Evolutionary conservation across 2,113 vertebrate genomes (phyloP).

Genomic region (Anhinga anhinga): DNA sequence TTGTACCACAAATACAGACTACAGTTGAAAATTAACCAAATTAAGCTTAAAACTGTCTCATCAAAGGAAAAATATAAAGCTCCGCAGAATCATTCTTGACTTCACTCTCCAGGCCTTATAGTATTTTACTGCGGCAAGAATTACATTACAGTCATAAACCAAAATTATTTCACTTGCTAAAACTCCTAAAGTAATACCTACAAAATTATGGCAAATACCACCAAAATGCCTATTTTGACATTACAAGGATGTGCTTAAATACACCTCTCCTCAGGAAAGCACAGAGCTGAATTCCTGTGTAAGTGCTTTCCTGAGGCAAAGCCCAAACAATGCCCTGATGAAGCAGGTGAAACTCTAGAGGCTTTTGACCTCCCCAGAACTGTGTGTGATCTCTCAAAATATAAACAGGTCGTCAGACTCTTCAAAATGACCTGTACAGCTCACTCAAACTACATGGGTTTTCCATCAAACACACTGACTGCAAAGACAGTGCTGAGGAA

Average conservation of each 20-base stretch:
- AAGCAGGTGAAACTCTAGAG: neutral
- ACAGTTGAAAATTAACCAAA: slow-evolving; percentile 39
- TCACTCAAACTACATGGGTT: neutral
- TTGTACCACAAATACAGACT: slow-evolving; percentile 21
- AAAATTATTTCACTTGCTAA: slow-evolving; percentile 42
- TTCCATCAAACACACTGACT: slow-evolving; percentile 54
- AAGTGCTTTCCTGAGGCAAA: neutral
- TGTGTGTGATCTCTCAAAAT: neutral
- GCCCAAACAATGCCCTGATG: neutral
- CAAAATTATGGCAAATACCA: neutral
- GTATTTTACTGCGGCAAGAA: slow-evolving; percentile 1
- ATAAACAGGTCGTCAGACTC: neutral
- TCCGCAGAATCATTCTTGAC: neutral
- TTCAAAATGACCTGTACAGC: slow-evolving; percentile 11
- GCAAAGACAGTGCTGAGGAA: slow-evolving; percentile 47
- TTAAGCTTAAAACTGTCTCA: neutral
- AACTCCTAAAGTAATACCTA: neutral
- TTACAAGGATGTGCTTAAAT: neutral
- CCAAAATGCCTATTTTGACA: neutral
- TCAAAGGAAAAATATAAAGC: slow-evolving; percentile 13
- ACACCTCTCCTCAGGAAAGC: neutral
- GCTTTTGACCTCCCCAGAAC: neutral
- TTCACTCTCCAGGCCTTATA: neutral
- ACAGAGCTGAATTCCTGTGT: neutral
- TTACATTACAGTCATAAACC: slow-evolving; percentile 2